phyloP scores from a whole-genome alignment of 1,140 invertebrate species.

The Brachionus calyciflorus region DNA sequence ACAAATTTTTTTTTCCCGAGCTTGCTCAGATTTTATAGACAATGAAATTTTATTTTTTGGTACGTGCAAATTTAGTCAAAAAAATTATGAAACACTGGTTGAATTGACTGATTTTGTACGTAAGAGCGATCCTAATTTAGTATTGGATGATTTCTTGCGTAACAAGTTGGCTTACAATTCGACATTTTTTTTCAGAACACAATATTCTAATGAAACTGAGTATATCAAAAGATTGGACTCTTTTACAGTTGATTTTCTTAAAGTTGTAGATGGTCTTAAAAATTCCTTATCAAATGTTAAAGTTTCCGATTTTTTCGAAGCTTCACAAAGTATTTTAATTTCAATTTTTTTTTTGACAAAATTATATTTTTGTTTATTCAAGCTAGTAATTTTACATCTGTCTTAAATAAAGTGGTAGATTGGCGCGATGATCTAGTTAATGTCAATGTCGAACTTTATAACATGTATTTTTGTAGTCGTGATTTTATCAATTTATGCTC shows the following conservation, averaged over 20 bases:
- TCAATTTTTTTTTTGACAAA: not conserved
- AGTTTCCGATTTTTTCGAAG: not conserved
- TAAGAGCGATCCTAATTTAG: conserved; percentile 8
- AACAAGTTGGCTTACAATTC: not conserved
- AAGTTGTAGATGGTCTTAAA: not conserved
- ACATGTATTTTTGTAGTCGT: too few relatives aligned
- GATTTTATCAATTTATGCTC: not conserved
- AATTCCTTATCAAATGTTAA: not conserved
- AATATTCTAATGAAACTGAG: not conserved
- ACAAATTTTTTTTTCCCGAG: not conserved
- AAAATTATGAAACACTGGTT: not conserved
- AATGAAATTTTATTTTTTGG: conserved; percentile 31
- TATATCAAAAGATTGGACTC: not conserved
- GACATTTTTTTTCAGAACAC: not conserved
- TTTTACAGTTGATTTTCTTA: not conserved
- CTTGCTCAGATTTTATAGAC: not conserved
- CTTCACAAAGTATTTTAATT: not conserved
- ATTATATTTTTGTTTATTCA: not conserved
- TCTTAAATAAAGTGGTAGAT: too few relatives aligned
- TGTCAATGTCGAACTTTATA: too few relatives aligned
- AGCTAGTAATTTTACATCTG: too few relatives aligned
- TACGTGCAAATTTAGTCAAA: not conserved
- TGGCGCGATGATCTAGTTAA: too few relatives aligned
- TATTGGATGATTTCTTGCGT: not conserved
- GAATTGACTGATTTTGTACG: not conserved